Conservation (phyloP, 2,797 vertebrate genomes). For the Iguana delicatissima region DNA sequence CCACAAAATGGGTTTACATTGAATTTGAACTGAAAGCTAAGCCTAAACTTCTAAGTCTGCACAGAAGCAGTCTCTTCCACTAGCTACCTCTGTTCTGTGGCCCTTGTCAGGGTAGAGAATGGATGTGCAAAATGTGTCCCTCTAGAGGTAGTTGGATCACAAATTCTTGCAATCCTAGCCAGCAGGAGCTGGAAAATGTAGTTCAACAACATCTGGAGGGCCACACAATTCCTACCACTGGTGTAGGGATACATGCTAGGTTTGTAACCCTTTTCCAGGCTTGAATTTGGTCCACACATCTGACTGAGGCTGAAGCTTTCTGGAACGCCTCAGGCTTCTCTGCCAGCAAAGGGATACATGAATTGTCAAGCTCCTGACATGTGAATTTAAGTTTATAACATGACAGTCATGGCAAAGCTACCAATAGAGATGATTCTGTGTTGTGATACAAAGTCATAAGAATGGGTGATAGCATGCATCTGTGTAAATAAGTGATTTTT, state of each 20-base stretch:
- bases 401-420: not conserved
- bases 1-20: not conserved
- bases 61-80: not conserved
- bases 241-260: not conserved
- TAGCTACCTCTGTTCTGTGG: not conserved
- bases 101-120: not conserved
- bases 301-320: too few species aligned
- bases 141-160: too few species aligned
- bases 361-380: not conserved
- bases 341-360: not conserved
- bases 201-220: too few species aligned
- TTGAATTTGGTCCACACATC: not conserved
- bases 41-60: not conserved
- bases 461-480: not conserved
- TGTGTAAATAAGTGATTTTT: not conserved
- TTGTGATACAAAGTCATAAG: not conserved
- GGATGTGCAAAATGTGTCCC: too few species aligned
- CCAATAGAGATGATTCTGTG: not conserved
- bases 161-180: too few species aligned
- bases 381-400: not conserved
- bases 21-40: not conserved
- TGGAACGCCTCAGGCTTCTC: not conserved
- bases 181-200: too few species aligned
- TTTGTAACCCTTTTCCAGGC: not conserved
- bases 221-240: too few species aligned